Evolutionary conservation across 1,140 invertebrate species (phyloP), one percentile per base, ranked within the genome.

Genomic region (Hermetia illucens): DNA sequence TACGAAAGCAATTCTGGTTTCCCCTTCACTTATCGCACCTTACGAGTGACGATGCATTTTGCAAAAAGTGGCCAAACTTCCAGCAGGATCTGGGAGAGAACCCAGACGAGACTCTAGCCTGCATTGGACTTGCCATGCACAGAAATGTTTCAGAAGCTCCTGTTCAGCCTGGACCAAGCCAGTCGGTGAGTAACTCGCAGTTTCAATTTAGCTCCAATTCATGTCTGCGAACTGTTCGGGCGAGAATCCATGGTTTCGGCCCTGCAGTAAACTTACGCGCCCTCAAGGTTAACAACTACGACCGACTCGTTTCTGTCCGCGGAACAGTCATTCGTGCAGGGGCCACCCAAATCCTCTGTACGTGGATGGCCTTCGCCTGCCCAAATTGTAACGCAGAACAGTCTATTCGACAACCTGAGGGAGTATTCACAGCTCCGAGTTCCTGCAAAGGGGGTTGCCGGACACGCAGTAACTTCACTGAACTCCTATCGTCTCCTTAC

Each of bases 311-410:
- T 2, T 75, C 78, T 15, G 70, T 92, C 2, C 76, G 77, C 53
- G 91, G 91, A 0, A 89, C 83, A 41, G 82, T 95, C 1, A 83
- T 88, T 36, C 69, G 86, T 53, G 80, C 87, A 6, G 75, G 83
- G 13, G 77, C 77, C 55, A 68, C 80, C 4, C 81, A 78, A 43
- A 72, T 85, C 13, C 62, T 79, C 19, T 79, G 81, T 48, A 74
- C 73, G 12, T 76, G 76, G 52, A 70, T 93, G 61, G 76, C 79
- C n/a, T 93, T 92, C 65, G 63, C 71, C 50, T 83, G 80, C 54
- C 63, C 64, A n/a, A 67, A 62, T 25, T 96, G 91, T 65, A 58
- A 66, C 6, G 62, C 61, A 16, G 60, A 69, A 19, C 72, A 79
- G 53, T 63, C 70, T 44, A 54, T 81, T 34, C 70, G 51, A 66